Evolutionary conservation across 2,797 vertebrate species (phyloP).

Genomic region (Glyptemys insculpta): DNA sequence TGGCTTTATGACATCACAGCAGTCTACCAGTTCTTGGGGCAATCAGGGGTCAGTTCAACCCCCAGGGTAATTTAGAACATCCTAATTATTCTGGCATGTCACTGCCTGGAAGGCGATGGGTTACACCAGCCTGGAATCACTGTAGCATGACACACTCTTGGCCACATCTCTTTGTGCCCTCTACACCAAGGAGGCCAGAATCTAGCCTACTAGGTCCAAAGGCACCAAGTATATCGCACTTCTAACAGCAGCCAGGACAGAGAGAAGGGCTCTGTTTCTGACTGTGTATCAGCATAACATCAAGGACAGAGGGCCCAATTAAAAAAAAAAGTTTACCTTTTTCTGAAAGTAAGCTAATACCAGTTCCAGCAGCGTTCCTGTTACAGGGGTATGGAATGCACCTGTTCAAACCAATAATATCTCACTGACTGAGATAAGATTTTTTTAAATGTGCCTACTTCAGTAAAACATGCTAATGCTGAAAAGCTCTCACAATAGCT

Average conservation of each 20-base stretch:
- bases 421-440: background rate
- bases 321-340: rapidly evolving
- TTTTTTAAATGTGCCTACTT: background rate
- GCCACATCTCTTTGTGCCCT: background rate
- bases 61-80: background rate
- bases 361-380: background rate
- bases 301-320: background rate
- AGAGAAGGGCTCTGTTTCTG: background rate
- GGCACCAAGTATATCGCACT: rapidly evolving
- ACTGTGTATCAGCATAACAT: rapidly evolving
- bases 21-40: background rate
- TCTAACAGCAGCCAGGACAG: background rate
- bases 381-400: background rate
- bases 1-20: background rate
- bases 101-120: background rate
- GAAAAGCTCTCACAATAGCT: background rate
- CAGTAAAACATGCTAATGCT: background rate
- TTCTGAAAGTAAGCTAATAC: background rate
- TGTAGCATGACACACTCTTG: background rate
- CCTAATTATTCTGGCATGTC: background rate
- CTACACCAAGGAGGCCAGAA: background rate
- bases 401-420: background rate
- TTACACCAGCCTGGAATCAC: background rate
- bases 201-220: background rate
- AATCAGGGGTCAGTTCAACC: background rate